phyloP scores from a whole-genome alignment of 2,113 vertebrate species.

The Tupaia tana region DNA sequence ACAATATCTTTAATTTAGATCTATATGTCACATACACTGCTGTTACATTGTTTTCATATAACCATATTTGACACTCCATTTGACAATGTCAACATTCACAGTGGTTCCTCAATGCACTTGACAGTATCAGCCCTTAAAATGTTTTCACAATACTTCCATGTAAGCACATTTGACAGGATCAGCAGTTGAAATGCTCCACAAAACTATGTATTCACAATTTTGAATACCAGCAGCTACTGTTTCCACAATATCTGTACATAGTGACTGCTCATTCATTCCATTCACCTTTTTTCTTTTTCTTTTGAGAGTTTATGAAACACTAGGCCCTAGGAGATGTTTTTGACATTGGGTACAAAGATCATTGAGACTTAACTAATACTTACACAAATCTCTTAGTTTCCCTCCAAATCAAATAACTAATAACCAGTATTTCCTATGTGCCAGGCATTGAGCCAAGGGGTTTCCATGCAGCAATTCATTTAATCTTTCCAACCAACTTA shows the following conservation, averaged over 20 bases:
- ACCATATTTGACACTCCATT: conserved; percentile 58
- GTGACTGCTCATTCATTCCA: not conserved
- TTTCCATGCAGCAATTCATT: not conserved
- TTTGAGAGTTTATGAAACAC: not conserved
- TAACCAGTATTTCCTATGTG: not conserved
- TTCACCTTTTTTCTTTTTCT: not conserved
- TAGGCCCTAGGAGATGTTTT: not conserved
- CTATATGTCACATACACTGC: conserved; percentile 1
- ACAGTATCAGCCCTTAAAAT: conserved; percentile 75
- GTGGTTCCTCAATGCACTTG: conserved; percentile 58
- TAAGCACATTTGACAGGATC: conserved; percentile 69
- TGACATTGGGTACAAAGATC: conserved; percentile 5
- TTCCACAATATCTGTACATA: not conserved
- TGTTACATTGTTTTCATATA: conserved; percentile 58
- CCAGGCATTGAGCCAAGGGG: not conserved
- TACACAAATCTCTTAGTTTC: conserved; percentile 1
- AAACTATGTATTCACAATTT: conserved; percentile 15
- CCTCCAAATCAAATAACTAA: not conserved
- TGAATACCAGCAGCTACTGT: not conserved
- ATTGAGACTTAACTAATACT: conserved; percentile 17
- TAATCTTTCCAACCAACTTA: not conserved
- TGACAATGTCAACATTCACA: conserved; percentile 73
- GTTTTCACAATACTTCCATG: conserved; percentile 58
- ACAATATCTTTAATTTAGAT: conserved; percentile 54
- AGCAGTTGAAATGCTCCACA: conserved; percentile 43